A percentile compares a stretch with the other conserved stretches of the same genome.
Evolutionary conservation across 2,797 vertebrate species (phyloP).

Genomic region (Sarcophilus harrisii): DNA sequence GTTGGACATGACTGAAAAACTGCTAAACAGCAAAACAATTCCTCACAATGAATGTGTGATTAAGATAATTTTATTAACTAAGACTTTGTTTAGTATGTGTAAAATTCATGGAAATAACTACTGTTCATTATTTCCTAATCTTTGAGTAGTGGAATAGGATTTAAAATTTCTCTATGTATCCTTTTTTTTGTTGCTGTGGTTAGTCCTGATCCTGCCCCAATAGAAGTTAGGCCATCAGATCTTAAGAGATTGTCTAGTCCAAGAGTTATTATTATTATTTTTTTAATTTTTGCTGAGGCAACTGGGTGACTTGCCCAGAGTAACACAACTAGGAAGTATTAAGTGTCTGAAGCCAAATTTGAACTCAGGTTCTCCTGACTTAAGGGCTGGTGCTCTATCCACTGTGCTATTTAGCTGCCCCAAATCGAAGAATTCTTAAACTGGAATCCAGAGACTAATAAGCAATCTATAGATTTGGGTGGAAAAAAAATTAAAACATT

Average conservation of each 20-base stretch:
- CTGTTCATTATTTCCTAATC: neutral
- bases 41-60: neutral
- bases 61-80: constrained; percentile 15
- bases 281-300: too few relatives aligned
- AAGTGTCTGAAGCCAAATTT: too few relatives aligned
- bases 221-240: neutral
- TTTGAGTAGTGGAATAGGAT: neutral
- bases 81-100: neutral
- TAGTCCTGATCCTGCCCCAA: neutral
- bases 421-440: neutral
- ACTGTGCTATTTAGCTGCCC: too few relatives aligned
- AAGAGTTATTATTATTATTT: neutral
- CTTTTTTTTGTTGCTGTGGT: neutral
- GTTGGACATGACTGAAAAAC: neutral
- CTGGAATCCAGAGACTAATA: neutral
- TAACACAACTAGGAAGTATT: too few relatives aligned
- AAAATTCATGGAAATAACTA: neutral
- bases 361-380: too few relatives aligned
- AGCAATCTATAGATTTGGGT: neutral
- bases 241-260: neutral
- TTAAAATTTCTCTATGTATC: neutral
- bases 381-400: too few relatives aligned
- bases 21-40: neutral
- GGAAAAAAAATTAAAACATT: neutral
- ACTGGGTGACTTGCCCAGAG: too few relatives aligned